A percentile compares a stretch with the other conserved stretches of the same genome.
phyloP scores from a whole-genome alignment of 2,888 invertebrate species.

The Halictus quadricinctus region DNA sequence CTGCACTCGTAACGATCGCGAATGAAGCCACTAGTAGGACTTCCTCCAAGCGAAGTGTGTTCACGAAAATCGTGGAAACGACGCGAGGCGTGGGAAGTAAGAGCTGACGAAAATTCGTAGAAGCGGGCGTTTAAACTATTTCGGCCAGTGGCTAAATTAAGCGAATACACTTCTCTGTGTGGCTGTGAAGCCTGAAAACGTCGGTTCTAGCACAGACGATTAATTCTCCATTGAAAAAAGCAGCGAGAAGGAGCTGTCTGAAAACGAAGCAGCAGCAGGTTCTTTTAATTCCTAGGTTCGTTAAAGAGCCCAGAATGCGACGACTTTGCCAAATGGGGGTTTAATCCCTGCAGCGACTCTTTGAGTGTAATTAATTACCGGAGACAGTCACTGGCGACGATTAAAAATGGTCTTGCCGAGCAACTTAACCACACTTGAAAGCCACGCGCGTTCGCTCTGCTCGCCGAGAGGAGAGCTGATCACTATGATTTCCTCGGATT shows the following conservation, averaged over 20 bases:
- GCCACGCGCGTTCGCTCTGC: constrained; percentile 22
- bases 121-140: neutral
- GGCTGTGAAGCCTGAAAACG: neutral
- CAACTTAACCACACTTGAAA: constrained; percentile 64
- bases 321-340: constrained; percentile 36
- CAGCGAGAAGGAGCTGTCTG: neutral
- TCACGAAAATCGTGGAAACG: neutral
- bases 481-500: constrained; percentile 6
- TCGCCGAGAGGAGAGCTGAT: constrained; percentile 16
- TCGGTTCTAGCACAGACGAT: neutral
- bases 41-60: neutral
- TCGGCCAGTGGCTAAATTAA: neutral
- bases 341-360: constrained; percentile 59
- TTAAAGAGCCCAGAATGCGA: constrained; percentile 21
- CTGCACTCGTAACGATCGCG: no score
- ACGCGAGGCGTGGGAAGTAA: neutral
- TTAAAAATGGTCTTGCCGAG: constrained; percentile 52
- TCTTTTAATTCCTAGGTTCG: constrained; percentile 4
- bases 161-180: neutral
- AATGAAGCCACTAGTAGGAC: no score
- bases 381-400: constrained; percentile 47
- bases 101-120: neutral
- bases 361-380: constrained; percentile 65
- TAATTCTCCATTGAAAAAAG: constrained; percentile 3
- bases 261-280: neutral